Evolutionary conservation across 2,113 vertebrate species (phyloP).

Genomic region (Oreochromis aureus): DNA sequence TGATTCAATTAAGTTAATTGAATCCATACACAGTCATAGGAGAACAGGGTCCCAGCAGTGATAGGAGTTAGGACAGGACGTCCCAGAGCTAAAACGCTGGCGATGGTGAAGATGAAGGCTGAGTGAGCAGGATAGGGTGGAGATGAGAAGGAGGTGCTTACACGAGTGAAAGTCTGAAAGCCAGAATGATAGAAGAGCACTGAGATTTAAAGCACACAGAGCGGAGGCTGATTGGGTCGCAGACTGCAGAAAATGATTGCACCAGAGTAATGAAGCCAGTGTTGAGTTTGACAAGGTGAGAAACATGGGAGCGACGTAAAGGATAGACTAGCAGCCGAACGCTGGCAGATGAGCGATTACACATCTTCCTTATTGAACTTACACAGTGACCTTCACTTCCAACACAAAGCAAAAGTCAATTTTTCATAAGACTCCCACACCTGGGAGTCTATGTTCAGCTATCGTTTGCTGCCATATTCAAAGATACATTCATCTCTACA

Average conservation of each 20-base stretch:
- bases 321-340: not conserved
- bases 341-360: not conserved
- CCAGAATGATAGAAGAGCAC: not conserved
- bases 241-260: not conserved
- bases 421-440: not conserved
- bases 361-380: not conserved
- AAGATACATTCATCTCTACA: not conserved
- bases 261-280: not conserved
- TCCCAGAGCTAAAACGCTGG: not conserved
- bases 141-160: not conserved
- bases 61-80: not conserved
- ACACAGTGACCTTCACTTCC: not conserved
- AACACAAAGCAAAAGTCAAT: not conserved
- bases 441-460: not conserved
- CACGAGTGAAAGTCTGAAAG: not conserved
- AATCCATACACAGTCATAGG: accelerated
- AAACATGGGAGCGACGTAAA: not conserved
- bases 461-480: not conserved
- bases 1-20: not conserved
- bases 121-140: not conserved
- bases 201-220: not conserved
- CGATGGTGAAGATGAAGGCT: not conserved
- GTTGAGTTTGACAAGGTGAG: not conserved
- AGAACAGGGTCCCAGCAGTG: not conserved
- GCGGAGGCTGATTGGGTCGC: not conserved